Percentiles rank a stretch among this genome's conserved stretches.
Conservation (phyloP, 64 coral and sea anemone species). For the Astreopora myriophthalma region DNA sequence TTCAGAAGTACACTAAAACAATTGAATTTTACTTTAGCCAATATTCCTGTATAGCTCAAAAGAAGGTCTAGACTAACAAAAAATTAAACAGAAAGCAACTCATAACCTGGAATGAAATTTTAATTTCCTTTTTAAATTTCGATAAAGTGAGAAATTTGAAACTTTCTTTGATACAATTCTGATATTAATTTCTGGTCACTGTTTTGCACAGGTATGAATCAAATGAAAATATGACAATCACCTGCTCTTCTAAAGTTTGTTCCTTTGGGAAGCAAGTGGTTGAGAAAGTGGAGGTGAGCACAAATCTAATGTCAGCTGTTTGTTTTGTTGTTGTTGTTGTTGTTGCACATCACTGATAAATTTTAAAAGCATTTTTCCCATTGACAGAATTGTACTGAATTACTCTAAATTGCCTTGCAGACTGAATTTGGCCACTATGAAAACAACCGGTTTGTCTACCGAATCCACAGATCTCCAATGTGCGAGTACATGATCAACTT, state of each 20-base stretch:
- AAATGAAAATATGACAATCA: conserved; percentile 98
- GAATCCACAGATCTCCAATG: conserved; percentile 97
- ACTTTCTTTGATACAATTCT: neutral
- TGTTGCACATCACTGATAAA: neutral
- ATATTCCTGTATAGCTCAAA: too few relatives aligned
- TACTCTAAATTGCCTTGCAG: conserved; percentile 42
- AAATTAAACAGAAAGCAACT: too few relatives aligned
- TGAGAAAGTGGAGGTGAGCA: conserved; percentile 96
- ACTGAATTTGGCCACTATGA: conserved; percentile 98
- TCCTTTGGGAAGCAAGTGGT: conserved; percentile 99
- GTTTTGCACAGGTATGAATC: conserved; percentile 82
- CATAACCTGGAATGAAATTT: too few relatives aligned
- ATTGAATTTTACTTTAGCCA: too few relatives aligned
- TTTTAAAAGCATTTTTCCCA: neutral
- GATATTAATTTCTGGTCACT: neutral
- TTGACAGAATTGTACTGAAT: neutral
- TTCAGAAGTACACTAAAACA: too few relatives aligned
- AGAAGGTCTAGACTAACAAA: too few relatives aligned
- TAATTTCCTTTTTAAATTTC: too few relatives aligned
- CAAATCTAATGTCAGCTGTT: neutral
- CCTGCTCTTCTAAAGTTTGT: conserved; percentile 99
- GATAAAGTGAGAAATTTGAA: neutral
- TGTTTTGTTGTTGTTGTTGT: neutral
- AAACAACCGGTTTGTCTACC: conserved; percentile 96
- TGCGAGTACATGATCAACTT: conserved; percentile 99